A percentile compares a stretch with the other conserved stretches of the same genome.
Conservation (phyloP, 2,797 vertebrate species). For the Sciurus carolinensis region DNA sequence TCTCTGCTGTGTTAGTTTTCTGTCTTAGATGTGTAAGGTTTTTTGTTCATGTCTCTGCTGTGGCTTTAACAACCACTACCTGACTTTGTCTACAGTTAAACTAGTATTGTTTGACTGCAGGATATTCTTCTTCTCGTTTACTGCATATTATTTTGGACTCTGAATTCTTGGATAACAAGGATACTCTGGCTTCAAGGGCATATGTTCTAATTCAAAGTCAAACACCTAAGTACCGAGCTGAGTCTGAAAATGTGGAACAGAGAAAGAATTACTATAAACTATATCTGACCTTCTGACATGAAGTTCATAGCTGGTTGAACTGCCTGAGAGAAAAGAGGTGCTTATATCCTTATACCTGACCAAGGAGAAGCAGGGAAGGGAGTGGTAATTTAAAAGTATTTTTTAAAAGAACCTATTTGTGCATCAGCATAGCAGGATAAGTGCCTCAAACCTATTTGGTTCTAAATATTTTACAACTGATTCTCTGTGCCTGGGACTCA, state of each 20-base stretch:
- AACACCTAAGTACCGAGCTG: not conserved
- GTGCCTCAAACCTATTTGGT: not conserved
- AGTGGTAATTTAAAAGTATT: not conserved
- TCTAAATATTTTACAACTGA: not conserved
- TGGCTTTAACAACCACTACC: not conserved
- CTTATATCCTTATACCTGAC: not conserved
- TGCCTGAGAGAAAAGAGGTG: not conserved
- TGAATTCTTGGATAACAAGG: not conserved
- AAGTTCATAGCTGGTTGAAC: not conserved
- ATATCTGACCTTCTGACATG: not conserved
- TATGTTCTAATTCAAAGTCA: not conserved
- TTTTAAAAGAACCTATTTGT: not conserved
- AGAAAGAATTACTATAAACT: not conserved
- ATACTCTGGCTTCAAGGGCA: not conserved
- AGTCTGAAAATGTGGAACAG: not conserved
- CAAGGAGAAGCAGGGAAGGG: no score
- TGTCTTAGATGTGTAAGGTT: not conserved
- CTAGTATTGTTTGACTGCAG: not conserved
- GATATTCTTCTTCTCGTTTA: slow-evolving; percentile 27
- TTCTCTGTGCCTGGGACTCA: not conserved
- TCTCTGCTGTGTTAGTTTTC: not conserved
- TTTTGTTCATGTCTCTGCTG: not conserved
- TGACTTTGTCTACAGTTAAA: not conserved
- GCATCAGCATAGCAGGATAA: not conserved
- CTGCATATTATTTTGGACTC: not conserved